These are phyloP conservation scores for Mesoligia furuncula DNA, from an alignment of 2,888 invertebrate species.

Conservation along the genomic window DNA sequence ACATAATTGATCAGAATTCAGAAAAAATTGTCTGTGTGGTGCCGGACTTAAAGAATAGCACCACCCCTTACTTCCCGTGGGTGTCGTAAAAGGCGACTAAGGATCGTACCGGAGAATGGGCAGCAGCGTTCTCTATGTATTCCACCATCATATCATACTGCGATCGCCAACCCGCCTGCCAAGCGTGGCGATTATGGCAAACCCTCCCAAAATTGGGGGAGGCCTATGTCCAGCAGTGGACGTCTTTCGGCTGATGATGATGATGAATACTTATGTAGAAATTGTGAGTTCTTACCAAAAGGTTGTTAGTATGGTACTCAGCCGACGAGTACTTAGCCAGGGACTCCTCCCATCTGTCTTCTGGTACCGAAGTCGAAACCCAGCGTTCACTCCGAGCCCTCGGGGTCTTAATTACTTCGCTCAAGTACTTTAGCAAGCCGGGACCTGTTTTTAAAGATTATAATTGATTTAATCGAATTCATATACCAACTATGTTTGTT, in stretches of 20 bases:
- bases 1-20: neutral
- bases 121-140: too few relatives aligned
- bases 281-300: conserved; percentile 51
- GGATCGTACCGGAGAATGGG: too few relatives aligned
- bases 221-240: too few relatives aligned
- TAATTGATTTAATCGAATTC: neutral
- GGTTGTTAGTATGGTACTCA: conserved; percentile 61
- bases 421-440: conserved; percentile 89
- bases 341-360: conserved; percentile 69
- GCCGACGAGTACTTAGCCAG: conserved; percentile 56
- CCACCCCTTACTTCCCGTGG: too few relatives aligned
- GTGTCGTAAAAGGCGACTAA: too few relatives aligned
- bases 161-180: too few relatives aligned
- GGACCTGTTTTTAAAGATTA: conserved; percentile 70
- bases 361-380: conserved; percentile 95
- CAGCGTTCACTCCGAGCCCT: conserved; percentile 93
- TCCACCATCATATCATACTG: too few relatives aligned
- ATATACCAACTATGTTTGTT: neutral
- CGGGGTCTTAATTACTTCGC: conserved; percentile 91
- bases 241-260: too few relatives aligned
- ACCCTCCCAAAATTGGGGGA: too few relatives aligned
- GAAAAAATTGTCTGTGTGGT: too few relatives aligned
- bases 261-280: neutral
- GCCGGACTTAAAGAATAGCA: too few relatives aligned
- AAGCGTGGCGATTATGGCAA: too few relatives aligned